Evolutionary conservation across 2,888 invertebrate genomes (phyloP).

Genomic region (Chrysomela aeneicollis): DNA sequence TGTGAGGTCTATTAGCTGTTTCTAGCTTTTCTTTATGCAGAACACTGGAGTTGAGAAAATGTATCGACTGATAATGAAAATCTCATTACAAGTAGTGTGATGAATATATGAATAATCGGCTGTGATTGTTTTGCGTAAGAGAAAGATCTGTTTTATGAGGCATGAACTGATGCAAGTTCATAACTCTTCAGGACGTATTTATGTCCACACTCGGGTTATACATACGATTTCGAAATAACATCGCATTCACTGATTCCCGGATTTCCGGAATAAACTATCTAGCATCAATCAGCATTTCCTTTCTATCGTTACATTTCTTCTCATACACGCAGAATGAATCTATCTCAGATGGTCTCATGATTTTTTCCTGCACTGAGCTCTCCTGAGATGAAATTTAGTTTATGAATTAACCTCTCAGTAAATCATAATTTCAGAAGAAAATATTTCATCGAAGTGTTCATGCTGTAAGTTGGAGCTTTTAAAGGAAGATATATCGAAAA

Average conservation of each 20-base stretch:
- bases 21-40: too few relatives aligned
- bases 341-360: neutral
- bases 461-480: neutral
- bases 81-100: too few relatives aligned
- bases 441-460: neutral
- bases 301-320: neutral
- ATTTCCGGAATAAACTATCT: neutral
- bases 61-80: too few relatives aligned
- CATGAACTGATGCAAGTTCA: too few relatives aligned
- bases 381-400: neutral
- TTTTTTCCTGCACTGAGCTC: neutral
- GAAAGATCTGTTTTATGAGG: too few relatives aligned
- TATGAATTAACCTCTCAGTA: neutral
- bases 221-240: neutral
- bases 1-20: too few relatives aligned
- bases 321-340: neutral
- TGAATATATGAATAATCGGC: too few relatives aligned
- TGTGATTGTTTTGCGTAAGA: too few relatives aligned
- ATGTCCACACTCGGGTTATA: neutral
- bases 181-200: neutral
- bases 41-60: too few relatives aligned
- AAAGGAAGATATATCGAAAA: constrained; percentile 3
- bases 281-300: neutral
- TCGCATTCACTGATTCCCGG: neutral
- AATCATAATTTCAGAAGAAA: neutral